phyloP scores from a whole-genome alignment of 2,113 vertebrate genomes.

The Salvator merianae region DNA sequence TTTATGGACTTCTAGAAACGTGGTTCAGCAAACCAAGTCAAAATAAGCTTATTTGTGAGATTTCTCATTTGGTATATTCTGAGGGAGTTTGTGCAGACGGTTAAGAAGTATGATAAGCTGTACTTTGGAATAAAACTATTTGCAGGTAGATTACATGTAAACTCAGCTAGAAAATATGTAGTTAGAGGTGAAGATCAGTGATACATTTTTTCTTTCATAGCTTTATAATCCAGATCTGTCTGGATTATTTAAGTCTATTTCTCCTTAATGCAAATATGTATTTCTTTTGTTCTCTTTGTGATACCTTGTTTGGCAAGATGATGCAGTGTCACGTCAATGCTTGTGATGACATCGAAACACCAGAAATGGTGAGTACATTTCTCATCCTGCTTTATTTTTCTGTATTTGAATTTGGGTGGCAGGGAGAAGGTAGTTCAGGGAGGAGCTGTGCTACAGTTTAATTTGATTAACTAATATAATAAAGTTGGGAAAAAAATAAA shows the following conservation, averaged over 20 bases:
- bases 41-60: not conserved
- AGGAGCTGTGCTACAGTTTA: too few species aligned
- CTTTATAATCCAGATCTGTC: not conserved
- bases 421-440: accelerated
- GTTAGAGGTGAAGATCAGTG: too few species aligned
- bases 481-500: too few species aligned
- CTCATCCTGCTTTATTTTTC: not conserved
- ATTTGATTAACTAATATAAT: too few species aligned
- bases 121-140: too few species aligned
- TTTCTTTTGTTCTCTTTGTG: conserved; percentile 11
- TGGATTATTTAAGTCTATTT: not conserved
- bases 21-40: not conserved
- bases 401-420: not conserved
- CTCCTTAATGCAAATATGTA: not conserved
- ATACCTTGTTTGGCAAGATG: conserved; percentile 51
- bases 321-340: conserved; percentile 73
- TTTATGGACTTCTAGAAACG: not conserved
- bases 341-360: conserved; percentile 71
- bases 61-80: not conserved
- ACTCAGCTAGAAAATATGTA: too few species aligned
- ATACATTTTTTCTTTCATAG: not conserved
- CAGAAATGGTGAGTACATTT: conserved; percentile 63
- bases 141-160: too few species aligned
- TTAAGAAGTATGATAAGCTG: not conserved
- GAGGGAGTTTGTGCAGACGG: not conserved